Base-by-base conservation (phyloP, 2,888 invertebrate genomes). In the Timema cristinae region DNA sequence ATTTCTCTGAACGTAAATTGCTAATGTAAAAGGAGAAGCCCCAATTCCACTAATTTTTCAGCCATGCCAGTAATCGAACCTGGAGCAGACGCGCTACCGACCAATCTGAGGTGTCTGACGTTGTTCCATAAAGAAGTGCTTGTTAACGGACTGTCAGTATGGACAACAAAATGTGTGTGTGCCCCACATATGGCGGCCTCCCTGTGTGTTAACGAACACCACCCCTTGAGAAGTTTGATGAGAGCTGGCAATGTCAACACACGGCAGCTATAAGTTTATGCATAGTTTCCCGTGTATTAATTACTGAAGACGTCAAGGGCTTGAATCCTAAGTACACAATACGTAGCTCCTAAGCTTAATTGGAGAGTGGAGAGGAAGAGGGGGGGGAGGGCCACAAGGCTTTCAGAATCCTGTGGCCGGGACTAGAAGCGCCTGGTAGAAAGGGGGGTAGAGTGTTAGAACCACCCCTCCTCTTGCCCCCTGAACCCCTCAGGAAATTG, bases 321-420 rank as follows among this genome's bases (percentile, higher is more conserved):
- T 61, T 71, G 68, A 71, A 71, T 71, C 72, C 72, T 72, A 70
- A 72, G 69, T 72, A 72, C 70, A 72, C 72, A 72, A 70, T 72
- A 70, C 72, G 72, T 59, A 72, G 67, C 69, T 59, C 72, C 72
- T 72, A 72, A 72, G 72, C 72, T 72, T 72, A 72, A 72, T 72
- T 72, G 72, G 72, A 72, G 72, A 72, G 70, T 72, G 72, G 71
- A 71, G 67, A 67, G 71, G 32, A 32, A 32, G 32, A 4, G 4
- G 32, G 32, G 32, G 32, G 32, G 32, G 32, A 32, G 32, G 32
- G 32, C 32, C 32, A 32, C 32, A 32, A 32, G 67, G 71, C 71
- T 71, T 71, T 71, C 71, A 71, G 71, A 71, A 71, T 67, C 61
- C 67, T 63, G 69, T 63, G 69, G 56, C 67, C 67, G 56, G 71